Conservation (phyloP, 2,888 invertebrate genomes). For the Leucoma salicis region DNA sequence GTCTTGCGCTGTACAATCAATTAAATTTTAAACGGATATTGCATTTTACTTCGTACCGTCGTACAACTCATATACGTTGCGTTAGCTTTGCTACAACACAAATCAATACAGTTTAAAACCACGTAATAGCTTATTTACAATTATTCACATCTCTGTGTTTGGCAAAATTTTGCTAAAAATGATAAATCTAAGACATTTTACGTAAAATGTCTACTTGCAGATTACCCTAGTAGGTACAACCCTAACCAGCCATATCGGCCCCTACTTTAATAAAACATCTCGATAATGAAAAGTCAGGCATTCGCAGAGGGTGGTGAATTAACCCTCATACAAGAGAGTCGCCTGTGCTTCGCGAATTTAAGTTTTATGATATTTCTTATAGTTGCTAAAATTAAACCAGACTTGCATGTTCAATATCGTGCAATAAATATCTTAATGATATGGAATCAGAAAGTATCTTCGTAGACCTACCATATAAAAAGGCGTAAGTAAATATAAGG, state of each 20-base stretch:
- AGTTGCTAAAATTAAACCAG: slow-evolving; percentile 62
- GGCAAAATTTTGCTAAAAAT: too few species aligned
- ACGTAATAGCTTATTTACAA: too few species aligned
- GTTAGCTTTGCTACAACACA: too few species aligned
- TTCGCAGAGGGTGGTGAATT: slow-evolving; percentile 77
- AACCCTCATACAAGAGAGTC: slow-evolving; percentile 53
- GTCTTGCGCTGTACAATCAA: too few species aligned
- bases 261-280: slow-evolving; percentile 82
- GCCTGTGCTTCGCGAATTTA: slow-evolving; percentile 48
- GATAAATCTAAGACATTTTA: too few species aligned
- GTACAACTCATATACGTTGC: too few species aligned
- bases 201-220: slow-evolving; percentile 16
- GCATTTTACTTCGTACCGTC: too few species aligned
- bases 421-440: slow-evolving; percentile 81
- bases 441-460: slow-evolving; percentile 81
- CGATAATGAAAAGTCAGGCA: slow-evolving; percentile 82
- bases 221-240: slow-evolving; percentile 67
- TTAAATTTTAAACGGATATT: too few species aligned
- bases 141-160: too few species aligned
- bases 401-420: slow-evolving; percentile 36
- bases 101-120: too few species aligned
- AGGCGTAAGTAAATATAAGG: slow-evolving; percentile 42
- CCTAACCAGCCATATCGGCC: slow-evolving; percentile 55
- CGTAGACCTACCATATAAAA: slow-evolving; percentile 38
- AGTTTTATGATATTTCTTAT: slow-evolving; percentile 48